Evolutionary conservation across 2,888 invertebrate species (phyloP).

Genomic region (Drosophila macrothrix): DNA sequence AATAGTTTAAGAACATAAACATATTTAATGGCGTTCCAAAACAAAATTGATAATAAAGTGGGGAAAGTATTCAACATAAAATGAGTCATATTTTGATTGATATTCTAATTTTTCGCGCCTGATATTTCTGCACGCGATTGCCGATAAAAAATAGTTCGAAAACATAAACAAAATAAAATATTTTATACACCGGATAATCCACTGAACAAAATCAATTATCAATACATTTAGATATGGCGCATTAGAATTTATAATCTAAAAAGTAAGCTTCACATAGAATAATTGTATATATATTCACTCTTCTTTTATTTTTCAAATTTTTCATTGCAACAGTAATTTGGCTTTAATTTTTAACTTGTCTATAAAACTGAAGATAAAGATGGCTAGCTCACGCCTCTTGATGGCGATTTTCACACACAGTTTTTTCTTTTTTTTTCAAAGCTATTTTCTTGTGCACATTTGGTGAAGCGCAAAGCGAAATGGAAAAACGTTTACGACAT

Average conservation of each 20-base stretch:
- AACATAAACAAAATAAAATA: background rate
- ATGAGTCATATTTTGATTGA: background rate
- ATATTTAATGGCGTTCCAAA: background rate
- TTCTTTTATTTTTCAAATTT: background rate
- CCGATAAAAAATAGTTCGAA: background rate
- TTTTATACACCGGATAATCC: background rate
- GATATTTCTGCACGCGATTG: background rate
- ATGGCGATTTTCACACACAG: slow-evolving; percentile 44
- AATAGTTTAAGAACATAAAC: background rate
- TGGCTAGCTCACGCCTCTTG: slow-evolving; percentile 28
- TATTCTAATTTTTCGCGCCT: background rate
- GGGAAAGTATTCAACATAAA: background rate
- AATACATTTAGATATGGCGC: background rate
- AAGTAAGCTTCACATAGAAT: background rate
- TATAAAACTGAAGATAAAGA: background rate
- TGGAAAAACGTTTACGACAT: slow-evolving; percentile 73
- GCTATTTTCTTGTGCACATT: slow-evolving; percentile 8
- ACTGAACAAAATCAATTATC: background rate
- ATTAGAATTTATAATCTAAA: background rate
- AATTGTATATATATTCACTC: background rate
- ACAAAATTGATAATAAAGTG: background rate
- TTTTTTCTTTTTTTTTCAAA: slow-evolving; percentile 17
- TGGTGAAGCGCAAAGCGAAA: slow-evolving; percentile 20
- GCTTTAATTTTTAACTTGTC: slow-evolving; percentile 6
- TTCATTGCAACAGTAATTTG: slow-evolving; percentile 1